Conservation (phyloP, 2,797 vertebrate species). For the Trachurus trachurus region DNA sequence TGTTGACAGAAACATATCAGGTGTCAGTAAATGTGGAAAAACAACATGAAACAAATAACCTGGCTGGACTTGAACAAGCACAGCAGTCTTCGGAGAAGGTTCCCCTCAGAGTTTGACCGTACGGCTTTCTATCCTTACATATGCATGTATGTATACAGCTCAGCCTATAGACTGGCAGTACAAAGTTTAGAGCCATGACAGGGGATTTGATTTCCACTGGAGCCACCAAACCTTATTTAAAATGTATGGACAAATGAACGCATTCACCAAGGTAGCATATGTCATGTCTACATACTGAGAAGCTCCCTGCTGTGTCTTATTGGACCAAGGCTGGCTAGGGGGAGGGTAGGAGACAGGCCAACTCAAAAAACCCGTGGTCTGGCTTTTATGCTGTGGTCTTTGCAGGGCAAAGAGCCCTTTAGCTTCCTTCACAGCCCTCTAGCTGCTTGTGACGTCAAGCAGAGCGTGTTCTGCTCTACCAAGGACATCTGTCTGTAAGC, state of each 20-base stretch:
- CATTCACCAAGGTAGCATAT: slow-evolving; percentile 58
- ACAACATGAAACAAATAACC: not conserved
- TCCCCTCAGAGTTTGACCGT: not conserved
- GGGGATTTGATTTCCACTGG: slow-evolving; percentile 21
- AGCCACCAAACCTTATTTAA: slow-evolving; percentile 22
- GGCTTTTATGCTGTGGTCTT: slow-evolving; percentile 70
- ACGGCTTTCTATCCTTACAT: not conserved
- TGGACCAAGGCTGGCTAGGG: slow-evolving; percentile 48
- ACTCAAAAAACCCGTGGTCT: slow-evolving; percentile 57
- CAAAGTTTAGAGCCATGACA: slow-evolving; percentile 15
- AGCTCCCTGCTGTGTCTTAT: slow-evolving; percentile 60
- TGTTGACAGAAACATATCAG: not conserved
- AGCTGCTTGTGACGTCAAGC: slow-evolving; percentile 83
- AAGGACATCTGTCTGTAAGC: slow-evolving; percentile 90
- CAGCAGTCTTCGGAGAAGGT: not conserved
- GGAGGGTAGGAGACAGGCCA: slow-evolving; percentile 39
- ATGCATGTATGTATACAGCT: not conserved
- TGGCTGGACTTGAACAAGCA: not conserved
- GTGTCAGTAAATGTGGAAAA: not conserved
- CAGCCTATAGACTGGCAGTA: not conserved
- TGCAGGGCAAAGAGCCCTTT: slow-evolving; percentile 69
- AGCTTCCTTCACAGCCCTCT: slow-evolving; percentile 74
- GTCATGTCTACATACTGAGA: slow-evolving; percentile 56
- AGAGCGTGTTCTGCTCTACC: slow-evolving; percentile 82
- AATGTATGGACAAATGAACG: slow-evolving; percentile 31